Evolutionary conservation across 64 coral and sea anemone species (phyloP).

Genomic region (Stichodactyla helianthus): DNA sequence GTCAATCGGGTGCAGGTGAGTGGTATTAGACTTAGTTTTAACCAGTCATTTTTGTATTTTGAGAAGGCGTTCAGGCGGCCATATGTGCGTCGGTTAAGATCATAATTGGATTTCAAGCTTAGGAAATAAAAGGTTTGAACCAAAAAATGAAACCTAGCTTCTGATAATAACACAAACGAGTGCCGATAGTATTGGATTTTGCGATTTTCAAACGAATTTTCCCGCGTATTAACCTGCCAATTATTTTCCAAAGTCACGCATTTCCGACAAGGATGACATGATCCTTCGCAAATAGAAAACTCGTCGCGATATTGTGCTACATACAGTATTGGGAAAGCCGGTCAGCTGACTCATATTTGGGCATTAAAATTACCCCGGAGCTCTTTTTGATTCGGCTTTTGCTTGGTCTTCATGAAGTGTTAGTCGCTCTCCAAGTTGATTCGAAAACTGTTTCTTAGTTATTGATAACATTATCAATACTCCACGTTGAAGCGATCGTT

Average conservation of each 20-base stretch:
- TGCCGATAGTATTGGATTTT: not conserved
- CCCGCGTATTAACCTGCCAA: constrained; percentile 16
- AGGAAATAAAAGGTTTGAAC: not conserved
- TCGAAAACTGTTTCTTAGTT: not conserved
- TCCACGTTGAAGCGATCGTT: not conserved
- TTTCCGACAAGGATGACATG: constrained; percentile 9
- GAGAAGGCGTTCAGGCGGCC: not conserved
- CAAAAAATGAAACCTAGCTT: not conserved
- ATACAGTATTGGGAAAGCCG: not conserved
- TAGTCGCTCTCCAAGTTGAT: constrained; percentile 15
- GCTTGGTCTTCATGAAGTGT: not conserved
- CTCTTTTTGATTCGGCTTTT: not conserved
- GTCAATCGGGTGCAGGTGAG: not conserved
- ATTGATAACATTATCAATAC: not conserved
- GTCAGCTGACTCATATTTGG: constrained; percentile 16
- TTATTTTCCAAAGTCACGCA: constrained; percentile 1
- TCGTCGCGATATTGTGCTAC: not conserved
- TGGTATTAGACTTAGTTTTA: not conserved
- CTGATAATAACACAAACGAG: not conserved
- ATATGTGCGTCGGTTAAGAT: not conserved
- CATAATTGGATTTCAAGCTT: not conserved
- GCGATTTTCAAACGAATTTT: constrained; percentile 1
- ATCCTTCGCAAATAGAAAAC: constrained; percentile 7
- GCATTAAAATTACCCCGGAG: not conserved
- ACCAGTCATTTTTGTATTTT: not conserved